These are phyloP conservation scores for Montipora efflorescens DNA, from an alignment of 64 coral and sea anemone species.

Conservation along the genomic window DNA sequence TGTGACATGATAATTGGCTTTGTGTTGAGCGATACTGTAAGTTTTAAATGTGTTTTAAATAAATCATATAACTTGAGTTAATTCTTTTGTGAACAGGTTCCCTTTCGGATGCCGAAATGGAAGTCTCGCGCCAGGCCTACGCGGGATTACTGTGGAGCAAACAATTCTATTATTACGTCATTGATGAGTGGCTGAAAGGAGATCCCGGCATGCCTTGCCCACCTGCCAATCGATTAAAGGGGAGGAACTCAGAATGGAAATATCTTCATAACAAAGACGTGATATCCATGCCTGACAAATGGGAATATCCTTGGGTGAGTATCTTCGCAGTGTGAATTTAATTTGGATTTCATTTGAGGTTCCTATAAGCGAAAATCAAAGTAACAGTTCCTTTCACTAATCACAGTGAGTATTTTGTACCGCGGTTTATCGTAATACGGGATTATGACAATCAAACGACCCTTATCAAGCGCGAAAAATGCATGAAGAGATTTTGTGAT, in stretches of 20 bases:
- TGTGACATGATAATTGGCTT: too few relatives aligned
- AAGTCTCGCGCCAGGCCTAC: conserved; percentile 78
- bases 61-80: too few relatives aligned
- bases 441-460: too few relatives aligned
- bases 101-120: conserved; percentile 61
- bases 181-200: conserved; percentile 78
- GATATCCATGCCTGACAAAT: conserved; percentile 90
- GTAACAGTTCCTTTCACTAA: too few relatives aligned
- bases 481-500: too few relatives aligned
- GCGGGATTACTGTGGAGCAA: conserved; percentile 90
- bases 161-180: conserved; percentile 92
- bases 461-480: too few relatives aligned
- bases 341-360: too few relatives aligned
- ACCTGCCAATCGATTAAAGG: conserved; percentile 39
- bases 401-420: background rate
- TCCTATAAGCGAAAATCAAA: too few relatives aligned
- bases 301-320: conserved; percentile 96
- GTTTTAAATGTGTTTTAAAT: too few relatives aligned
- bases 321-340: background rate
- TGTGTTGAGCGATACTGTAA: too few relatives aligned
- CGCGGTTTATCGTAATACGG: too few relatives aligned
- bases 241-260: conserved; percentile 88
- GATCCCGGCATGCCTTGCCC: conserved; percentile 58
- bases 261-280: conserved; percentile 81
- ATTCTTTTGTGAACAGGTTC: conserved; percentile 17